These are phyloP conservation scores for Nysson spinosus DNA, from an alignment of 2,888 invertebrate species.

Conservation along the genomic window DNA sequence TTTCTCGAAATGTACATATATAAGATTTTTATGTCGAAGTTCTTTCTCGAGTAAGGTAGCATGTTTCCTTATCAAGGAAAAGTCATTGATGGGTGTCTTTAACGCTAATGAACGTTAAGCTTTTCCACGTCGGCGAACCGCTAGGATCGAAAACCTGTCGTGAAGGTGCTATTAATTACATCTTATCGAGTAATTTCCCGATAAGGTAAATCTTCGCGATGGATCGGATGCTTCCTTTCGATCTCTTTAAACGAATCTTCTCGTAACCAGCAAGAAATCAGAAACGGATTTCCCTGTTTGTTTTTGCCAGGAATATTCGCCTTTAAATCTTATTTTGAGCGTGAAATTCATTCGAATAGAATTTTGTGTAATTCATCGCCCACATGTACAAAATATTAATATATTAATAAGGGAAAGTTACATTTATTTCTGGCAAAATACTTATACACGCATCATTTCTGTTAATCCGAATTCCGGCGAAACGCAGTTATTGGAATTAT, in stretches of 20 bases:
- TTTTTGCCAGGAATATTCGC: not conserved
- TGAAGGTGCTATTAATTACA: conserved; percentile 53
- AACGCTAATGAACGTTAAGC: conserved; percentile 51
- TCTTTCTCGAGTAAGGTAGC: not conserved
- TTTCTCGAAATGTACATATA: too few species aligned
- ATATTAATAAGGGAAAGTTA: too few species aligned
- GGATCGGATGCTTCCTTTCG: conserved; percentile 32
- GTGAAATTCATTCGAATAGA: too few species aligned
- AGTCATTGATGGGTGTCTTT: conserved; percentile 20
- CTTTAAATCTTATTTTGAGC: too few species aligned
- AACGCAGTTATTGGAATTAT: conserved; percentile 12
- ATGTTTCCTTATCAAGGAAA: conserved; percentile 31
- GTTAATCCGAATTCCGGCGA: not conserved
- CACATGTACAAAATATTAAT: too few species aligned
- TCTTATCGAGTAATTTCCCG: conserved; percentile 55
- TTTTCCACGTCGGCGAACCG: conserved; percentile 36
- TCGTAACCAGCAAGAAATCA: too few species aligned
- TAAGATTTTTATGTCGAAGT: conserved; percentile 3
- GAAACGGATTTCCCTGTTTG: conserved; percentile 5
- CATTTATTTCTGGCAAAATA: too few species aligned
- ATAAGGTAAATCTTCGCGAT: conserved; percentile 37
- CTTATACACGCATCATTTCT: too few species aligned
- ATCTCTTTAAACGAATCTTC: conserved; percentile 31
- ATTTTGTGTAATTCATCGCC: too few species aligned
- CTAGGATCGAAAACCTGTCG: conserved; percentile 52